Evolutionary conservation across 2,113 vertebrate genomes (phyloP).

Genomic region (Hyla sarda): DNA sequence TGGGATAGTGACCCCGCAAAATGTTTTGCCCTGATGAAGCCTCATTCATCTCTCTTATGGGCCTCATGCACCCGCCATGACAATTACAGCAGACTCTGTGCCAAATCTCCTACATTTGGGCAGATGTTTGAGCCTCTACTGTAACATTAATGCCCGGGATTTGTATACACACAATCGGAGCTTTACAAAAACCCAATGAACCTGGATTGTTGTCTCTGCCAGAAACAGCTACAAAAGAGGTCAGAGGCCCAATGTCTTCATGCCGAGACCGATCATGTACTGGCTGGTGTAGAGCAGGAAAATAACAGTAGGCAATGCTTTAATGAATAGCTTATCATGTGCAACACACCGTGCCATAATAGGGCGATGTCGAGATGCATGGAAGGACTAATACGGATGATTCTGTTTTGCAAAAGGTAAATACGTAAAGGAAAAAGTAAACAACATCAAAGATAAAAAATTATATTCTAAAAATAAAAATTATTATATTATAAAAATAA

Average conservation of each 20-base stretch:
- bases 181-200: slow-evolving; percentile 80
- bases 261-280: slow-evolving; percentile 85
- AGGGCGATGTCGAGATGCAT: slow-evolving; percentile 75
- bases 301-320: slow-evolving; percentile 85
- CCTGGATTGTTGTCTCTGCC: slow-evolving; percentile 81
- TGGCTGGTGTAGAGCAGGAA: slow-evolving; percentile 80
- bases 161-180: slow-evolving; percentile 83
- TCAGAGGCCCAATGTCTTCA: slow-evolving; percentile 81
- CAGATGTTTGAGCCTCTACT: slow-evolving; percentile 78
- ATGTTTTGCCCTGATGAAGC: no score
- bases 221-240: slow-evolving; percentile 80
- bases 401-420: slow-evolving; percentile 64
- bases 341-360: slow-evolving; percentile 84
- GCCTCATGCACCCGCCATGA: neutral
- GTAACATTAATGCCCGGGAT: slow-evolving; percentile 80
- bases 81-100: slow-evolving; percentile 77
- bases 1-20: no score
- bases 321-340: slow-evolving; percentile 88
- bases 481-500: no score
- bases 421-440: neutral
- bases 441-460: neutral
- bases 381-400: slow-evolving; percentile 68
- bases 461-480: no score
- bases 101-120: slow-evolving; percentile 76
- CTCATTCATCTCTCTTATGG: neutral